A percentile compares a stretch with the other conserved stretches of the same genome.
phyloP scores from a whole-genome alignment of 2,113 vertebrate species.

The Serilophus lunatus region DNA sequence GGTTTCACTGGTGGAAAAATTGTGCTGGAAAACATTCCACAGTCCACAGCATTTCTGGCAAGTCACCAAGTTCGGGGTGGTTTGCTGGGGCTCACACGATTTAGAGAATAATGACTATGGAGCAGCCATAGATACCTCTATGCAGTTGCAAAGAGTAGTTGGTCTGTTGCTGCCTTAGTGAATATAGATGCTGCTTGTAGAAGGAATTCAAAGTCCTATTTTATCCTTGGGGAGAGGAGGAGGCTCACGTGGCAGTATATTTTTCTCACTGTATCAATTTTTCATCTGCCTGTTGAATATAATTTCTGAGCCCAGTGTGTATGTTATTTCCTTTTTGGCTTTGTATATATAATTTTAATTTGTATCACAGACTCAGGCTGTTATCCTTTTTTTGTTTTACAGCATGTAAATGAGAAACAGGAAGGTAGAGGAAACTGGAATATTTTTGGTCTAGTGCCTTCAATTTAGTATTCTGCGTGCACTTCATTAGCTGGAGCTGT shows the following conservation, averaged over 20 bases:
- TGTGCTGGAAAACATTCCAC: not conserved
- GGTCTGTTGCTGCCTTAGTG: not conserved
- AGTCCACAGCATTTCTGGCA: not conserved
- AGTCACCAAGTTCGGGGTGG: not conserved
- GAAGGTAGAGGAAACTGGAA: not conserved
- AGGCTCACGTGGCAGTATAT: not conserved
- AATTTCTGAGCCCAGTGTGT: conserved; percentile 30
- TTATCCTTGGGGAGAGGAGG: not conserved
- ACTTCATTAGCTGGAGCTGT: not conserved
- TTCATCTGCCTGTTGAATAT: conserved; percentile 13
- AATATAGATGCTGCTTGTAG: not conserved
- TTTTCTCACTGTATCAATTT: not conserved
- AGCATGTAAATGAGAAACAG: conserved; percentile 16
- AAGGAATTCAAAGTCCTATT: not conserved
- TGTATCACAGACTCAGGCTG: not conserved
- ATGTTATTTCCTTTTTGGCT: conserved; percentile 28
- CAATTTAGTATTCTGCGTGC: not conserved
- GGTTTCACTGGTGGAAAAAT: not conserved
- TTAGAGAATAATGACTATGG: not conserved
- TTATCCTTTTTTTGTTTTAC: not conserved
- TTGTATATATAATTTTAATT: conserved; percentile 20
- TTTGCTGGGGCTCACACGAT: not conserved
- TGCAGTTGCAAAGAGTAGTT: not conserved
- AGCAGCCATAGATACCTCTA: not conserved
- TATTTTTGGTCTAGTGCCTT: conserved; percentile 22